These are phyloP conservation scores for Xylota sylvarum DNA, from an alignment of 2,888 invertebrate genomes.

Conservation along the genomic window DNA sequence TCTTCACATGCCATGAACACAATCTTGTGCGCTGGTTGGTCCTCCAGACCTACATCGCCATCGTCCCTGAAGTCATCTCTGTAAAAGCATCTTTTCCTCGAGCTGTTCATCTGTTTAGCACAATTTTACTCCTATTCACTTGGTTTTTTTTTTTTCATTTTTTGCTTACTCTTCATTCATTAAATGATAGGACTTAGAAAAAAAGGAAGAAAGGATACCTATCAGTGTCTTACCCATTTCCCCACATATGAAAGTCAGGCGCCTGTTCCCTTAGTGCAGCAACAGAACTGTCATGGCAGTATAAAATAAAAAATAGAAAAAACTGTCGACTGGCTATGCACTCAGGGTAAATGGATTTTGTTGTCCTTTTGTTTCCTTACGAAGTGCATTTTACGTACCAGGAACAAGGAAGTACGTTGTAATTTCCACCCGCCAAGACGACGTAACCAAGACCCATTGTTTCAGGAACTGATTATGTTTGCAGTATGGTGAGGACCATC, in stretches of 20 bases:
- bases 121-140: constrained; percentile 51
- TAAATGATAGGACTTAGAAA: constrained; percentile 26
- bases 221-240: constrained; percentile 61
- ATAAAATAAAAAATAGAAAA: constrained; percentile 8
- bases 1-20: neutral
- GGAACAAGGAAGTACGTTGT: constrained; percentile 64
- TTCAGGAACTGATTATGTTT: constrained; percentile 7
- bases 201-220: constrained; percentile 28
- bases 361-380: constrained; percentile 56
- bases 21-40: neutral
- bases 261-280: constrained; percentile 35
- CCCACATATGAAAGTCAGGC: constrained; percentile 45
- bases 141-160: constrained; percentile 21
- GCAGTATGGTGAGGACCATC: neutral
- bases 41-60: constrained; percentile 25
- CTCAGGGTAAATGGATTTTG: constrained; percentile 72
- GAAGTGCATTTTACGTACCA: constrained; percentile 55
- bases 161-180: constrained; percentile 33
- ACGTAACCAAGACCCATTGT: constrained; percentile 25
- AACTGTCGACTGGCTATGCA: constrained; percentile 55
- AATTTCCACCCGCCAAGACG: constrained; percentile 25
- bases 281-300: constrained; percentile 31
- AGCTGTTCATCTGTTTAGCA: constrained; percentile 60
- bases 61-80: constrained; percentile 61
- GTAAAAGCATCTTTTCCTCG: constrained; percentile 62